Evolutionary conservation across 2,888 invertebrate species (phyloP).

Genomic region (Sycophila texana): DNA sequence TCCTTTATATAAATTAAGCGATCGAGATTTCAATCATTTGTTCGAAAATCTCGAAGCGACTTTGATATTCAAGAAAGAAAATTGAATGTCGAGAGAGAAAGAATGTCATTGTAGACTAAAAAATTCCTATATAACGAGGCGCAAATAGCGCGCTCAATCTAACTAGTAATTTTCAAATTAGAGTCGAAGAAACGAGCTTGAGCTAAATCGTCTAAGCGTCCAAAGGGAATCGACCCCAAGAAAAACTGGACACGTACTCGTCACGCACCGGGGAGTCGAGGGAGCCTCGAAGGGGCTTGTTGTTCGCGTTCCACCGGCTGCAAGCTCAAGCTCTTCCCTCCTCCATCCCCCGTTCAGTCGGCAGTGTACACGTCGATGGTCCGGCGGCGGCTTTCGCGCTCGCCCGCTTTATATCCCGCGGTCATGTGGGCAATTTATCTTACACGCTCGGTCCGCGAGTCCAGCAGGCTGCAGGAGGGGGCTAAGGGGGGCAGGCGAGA

Average conservation of each 20-base stretch:
- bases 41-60: too few relatives aligned
- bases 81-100: too few relatives aligned
- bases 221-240: background rate
- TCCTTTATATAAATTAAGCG: too few relatives aligned
- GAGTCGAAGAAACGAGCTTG: too few relatives aligned
- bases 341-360: background rate
- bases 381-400: slow-evolving; percentile 4
- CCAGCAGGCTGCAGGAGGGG: slow-evolving; percentile 13
- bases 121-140: too few relatives aligned
- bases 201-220: too few relatives aligned
- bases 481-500: slow-evolving; percentile 6
- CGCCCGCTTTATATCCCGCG: slow-evolving; percentile 37
- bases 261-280: background rate
- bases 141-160: too few relatives aligned
- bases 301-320: slow-evolving; percentile 3
- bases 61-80: too few relatives aligned
- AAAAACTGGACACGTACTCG: slow-evolving; percentile 12
- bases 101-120: too few relatives aligned
- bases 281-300: background rate
- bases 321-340: too few relatives aligned
- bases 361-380: slow-evolving; percentile 6
- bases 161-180: too few relatives aligned
- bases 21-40: too few relatives aligned
- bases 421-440: slow-evolving; percentile 51
- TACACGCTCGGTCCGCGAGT: slow-evolving; percentile 29